Evolutionary conservation across 1,140 invertebrate genomes (phyloP).

Genomic region (Drosophila saltans): DNA sequence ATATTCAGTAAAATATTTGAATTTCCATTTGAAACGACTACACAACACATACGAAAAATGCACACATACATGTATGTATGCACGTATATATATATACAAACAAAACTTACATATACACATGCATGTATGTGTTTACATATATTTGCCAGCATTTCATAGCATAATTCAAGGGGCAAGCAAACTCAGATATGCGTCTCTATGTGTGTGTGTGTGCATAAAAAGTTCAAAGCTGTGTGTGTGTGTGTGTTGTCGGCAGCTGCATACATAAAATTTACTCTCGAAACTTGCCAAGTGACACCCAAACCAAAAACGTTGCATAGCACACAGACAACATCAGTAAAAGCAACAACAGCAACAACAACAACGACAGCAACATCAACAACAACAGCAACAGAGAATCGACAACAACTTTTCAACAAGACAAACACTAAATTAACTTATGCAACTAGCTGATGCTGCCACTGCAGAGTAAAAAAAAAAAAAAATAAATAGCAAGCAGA

Average conservation of each 20-base stretch:
- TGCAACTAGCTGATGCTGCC: conserved; percentile 57
- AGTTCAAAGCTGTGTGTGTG: conserved; percentile 25
- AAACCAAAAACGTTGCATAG: conserved; percentile 26
- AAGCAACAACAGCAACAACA: conserved; percentile 10
- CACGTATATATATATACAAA: conserved; percentile 8
- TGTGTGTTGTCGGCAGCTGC: conserved; percentile 62
- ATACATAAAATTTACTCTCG: conserved; percentile 62
- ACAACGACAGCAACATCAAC: conserved; percentile 19
- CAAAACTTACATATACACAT: background rate
- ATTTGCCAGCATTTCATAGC: conserved; percentile 32
- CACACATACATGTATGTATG: background rate
- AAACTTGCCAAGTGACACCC: conserved; percentile 58
- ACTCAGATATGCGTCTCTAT: background rate
- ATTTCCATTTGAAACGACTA: background rate
- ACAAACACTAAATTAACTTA: conserved; percentile 79
- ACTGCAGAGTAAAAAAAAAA: conserved; percentile 15
- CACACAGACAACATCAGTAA: conserved; percentile 26
- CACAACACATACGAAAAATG: background rate
- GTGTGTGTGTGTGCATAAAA: conserved; percentile 18
- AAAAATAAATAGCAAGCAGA: conserved; percentile 7
- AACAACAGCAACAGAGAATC: conserved; percentile 26
- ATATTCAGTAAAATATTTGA: conserved; percentile 5
- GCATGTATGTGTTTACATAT: conserved; percentile 6
- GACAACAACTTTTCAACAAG: conserved; percentile 48
- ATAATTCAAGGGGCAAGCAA: conserved; percentile 41